These are phyloP conservation scores for Syndactyla subalaris DNA, from an alignment of 2,797 vertebrate genomes.

Conservation along the genomic window DNA sequence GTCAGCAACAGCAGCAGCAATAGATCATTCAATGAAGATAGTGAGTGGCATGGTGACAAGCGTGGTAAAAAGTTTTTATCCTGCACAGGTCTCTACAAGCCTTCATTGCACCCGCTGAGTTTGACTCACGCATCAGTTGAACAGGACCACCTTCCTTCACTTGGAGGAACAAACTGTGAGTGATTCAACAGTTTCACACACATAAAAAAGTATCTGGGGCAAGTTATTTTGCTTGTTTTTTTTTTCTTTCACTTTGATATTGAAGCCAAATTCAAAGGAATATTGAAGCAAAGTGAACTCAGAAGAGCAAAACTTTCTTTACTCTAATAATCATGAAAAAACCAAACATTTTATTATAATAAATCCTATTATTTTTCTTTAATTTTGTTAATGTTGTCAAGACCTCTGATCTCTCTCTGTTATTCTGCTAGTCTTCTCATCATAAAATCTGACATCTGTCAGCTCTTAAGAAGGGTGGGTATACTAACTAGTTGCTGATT, in stretches of 20 bases:
- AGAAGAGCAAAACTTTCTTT: not conserved
- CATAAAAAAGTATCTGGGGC: not conserved
- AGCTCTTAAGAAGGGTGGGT: not conserved
- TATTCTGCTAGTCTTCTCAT: not conserved
- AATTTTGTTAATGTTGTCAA: not conserved
- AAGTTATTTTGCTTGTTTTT: not conserved
- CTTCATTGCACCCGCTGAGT: not conserved
- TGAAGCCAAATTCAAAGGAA: not conserved
- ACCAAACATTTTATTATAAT: not conserved
- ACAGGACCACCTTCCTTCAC: not conserved
- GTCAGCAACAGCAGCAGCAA: conserved; percentile 29
- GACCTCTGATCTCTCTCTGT: not conserved
- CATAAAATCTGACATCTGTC: not conserved
- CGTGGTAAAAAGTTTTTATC: not conserved
- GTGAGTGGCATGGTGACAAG: conserved; percentile 39
- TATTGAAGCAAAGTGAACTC: not conserved
- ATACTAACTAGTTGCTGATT: not conserved
- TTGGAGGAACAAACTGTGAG: not conserved
- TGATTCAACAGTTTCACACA: not conserved
- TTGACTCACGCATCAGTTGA: conserved; percentile 19
- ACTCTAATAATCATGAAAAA: not conserved
- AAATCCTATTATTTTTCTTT: not conserved
- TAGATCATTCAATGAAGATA: conserved; percentile 24
- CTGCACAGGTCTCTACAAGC: not conserved
- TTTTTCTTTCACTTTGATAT: not conserved